Base-by-base conservation (phyloP, 2,797 vertebrate species). In the Serranus cabrilla region DNA sequence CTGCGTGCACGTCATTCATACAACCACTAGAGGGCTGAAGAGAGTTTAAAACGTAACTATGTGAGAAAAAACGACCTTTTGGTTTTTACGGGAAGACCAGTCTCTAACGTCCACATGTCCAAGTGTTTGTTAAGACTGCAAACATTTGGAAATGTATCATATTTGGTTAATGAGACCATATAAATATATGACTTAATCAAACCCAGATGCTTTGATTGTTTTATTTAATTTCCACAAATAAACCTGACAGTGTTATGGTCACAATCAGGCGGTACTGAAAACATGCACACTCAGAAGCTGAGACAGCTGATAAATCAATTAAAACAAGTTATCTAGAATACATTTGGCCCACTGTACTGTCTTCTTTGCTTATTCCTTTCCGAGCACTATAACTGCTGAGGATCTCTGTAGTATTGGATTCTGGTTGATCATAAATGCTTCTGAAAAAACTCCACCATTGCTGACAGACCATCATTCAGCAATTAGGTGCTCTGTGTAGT, bases 381-480 rank as follows among this genome's bases (percentile, higher is more conserved):
- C 0, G 23, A 25, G 25, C 46, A 52, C 17, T 18, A 3, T 3
- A 34, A 5, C 49, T 37, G 21, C 54, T 52, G 7, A 58, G 55
- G 65, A 27, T 14, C 37, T 20, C 20, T 1, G 11, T 27, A 11
- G 20, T 14, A 25, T 66, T 43, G 47, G 21, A 21, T 70, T 71
- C 21, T 78, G 20, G 27, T 54, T 50, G 12, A 74, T 37, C 16
- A 34, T 27, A 14, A 45, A 23, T 70, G 31, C 21, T 14, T 65
- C 46, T 46, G 20, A 59, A 49, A 49, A 63, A 50, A 25, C 37
- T 11, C 61, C 17, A 52, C 54, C 4, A n/a, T 8, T 40, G 50
- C 63, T 75, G 74, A 86, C 57, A 72, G 82, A 79, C 71, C 81
- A 87, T 89, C 71, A 78, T 88, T 88, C 77, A 85, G 60, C 70